These are phyloP conservation scores for Chelonoidis abingdonii DNA, from an alignment of 2,113 vertebrate genomes.

Conservation along the genomic window DNA sequence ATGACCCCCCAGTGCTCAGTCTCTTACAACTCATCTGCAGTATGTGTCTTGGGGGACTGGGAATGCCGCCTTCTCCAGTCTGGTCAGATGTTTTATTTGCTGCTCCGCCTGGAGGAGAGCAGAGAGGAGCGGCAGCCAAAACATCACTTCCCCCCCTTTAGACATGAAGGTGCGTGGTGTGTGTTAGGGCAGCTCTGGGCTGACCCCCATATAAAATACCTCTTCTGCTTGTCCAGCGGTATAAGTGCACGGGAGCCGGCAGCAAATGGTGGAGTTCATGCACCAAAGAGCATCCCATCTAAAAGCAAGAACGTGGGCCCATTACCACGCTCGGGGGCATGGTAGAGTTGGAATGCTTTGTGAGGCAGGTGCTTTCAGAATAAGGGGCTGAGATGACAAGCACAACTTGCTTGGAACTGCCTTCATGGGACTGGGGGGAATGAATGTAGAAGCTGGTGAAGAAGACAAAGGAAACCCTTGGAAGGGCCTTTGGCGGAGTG, in stretches of 20 bases:
- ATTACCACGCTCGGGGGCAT: background rate
- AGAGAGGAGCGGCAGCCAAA: background rate
- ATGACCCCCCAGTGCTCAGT: too few species aligned
- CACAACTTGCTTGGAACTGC: too few species aligned
- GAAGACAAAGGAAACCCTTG: too few species aligned
- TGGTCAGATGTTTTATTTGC: background rate
- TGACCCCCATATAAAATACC: background rate
- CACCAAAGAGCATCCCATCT: background rate
- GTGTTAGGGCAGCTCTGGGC: background rate
- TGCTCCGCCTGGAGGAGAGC: background rate
- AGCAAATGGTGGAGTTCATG: background rate
- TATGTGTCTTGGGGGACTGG: too few species aligned
- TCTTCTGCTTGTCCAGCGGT: background rate
- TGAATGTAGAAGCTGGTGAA: too few species aligned
- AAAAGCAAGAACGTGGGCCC: background rate
- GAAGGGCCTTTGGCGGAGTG: too few species aligned
- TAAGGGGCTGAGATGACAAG: background rate
- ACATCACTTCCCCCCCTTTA: background rate
- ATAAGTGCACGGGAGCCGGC: background rate
- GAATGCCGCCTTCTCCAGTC: background rate
- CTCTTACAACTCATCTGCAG: too few species aligned
- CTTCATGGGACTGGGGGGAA: too few species aligned
- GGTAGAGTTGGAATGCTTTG: background rate
- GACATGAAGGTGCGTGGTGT: background rate
- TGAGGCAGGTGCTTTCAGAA: background rate